These are phyloP conservation scores for Halocaridina rubra DNA, from an alignment of 2,888 invertebrate genomes.

Conservation along the genomic window DNA sequence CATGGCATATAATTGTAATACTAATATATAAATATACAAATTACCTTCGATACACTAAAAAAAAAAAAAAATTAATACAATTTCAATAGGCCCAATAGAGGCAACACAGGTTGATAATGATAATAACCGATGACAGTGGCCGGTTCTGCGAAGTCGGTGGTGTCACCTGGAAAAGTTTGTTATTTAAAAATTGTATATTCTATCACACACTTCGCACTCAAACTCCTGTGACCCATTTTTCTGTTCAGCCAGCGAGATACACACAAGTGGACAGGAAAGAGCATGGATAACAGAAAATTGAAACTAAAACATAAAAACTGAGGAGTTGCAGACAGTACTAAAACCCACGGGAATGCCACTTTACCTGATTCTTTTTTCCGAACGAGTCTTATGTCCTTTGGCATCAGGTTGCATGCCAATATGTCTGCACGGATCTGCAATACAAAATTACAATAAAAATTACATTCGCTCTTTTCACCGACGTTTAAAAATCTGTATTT, in stretches of 20 bases:
- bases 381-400: conserved; percentile 84
- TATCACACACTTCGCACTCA: conserved; percentile 1
- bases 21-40: too few species aligned
- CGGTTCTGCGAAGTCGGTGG: conserved; percentile 20
- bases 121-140: too few species aligned
- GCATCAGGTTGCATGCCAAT: conserved; percentile 79
- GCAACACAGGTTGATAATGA: too few species aligned
- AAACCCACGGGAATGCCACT: conserved; percentile 44
- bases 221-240: conserved; percentile 50
- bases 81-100: too few species aligned
- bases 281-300: conserved; percentile 55
- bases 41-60: too few species aligned
- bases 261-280: conserved; percentile 54
- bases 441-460: not conserved
- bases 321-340: not conserved
- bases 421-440: conserved; percentile 82
- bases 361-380: conserved; percentile 86
- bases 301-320: conserved; percentile 58
- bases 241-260: conserved; percentile 47
- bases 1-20: too few species aligned
- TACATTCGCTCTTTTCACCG: conserved; percentile 79
- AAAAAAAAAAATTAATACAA: too few species aligned
- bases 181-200: too few species aligned
- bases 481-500: conserved; percentile 80
- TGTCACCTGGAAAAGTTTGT: conserved; percentile 35